Conservation (phyloP, 2,888 invertebrate species). For the Macrosoma leucophasiata region DNA sequence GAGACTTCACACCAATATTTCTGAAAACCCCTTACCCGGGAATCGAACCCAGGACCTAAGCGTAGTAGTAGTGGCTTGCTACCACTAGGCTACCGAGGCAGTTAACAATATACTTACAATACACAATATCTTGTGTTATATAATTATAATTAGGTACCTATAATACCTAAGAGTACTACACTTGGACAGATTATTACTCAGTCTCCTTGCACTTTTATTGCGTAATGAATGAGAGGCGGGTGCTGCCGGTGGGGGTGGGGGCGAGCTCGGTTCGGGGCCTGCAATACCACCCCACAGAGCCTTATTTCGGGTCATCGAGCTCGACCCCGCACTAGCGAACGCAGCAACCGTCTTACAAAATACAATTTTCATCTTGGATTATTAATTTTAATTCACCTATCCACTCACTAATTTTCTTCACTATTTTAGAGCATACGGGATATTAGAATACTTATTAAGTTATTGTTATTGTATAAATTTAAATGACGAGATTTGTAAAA, state of each 20-base stretch:
- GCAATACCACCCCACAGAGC: conserved; percentile 60
- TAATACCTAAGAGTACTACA: conserved; percentile 11
- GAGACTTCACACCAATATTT: no score
- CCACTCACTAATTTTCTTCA: conserved; percentile 21
- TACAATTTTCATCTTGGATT: conserved; percentile 62
- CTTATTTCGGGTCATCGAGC: conserved; percentile 75
- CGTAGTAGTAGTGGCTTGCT: no score
- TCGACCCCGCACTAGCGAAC: conserved; percentile 55
- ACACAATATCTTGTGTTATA: no score
- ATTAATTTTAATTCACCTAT: conserved; percentile 58
- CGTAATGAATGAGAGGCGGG: conserved; percentile 73
- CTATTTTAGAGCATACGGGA: no score
- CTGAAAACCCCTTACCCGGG: no score
- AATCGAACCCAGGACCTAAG: no score
- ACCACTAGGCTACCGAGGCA: no score
- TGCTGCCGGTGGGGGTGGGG: conserved; percentile 42
- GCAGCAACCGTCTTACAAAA: conserved; percentile 63
- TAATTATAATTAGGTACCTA: no score
- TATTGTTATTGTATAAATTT: no score
- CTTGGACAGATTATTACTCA: conserved; percentile 28
- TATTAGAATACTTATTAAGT: no score
- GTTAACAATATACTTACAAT: no score
- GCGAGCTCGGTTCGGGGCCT: conserved; percentile 38
- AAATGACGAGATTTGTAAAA: no score
- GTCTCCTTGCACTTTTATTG: conserved; percentile 58